phyloP scores from a whole-genome alignment of 2,888 invertebrate species.

The Eumerus sabulonum region DNA sequence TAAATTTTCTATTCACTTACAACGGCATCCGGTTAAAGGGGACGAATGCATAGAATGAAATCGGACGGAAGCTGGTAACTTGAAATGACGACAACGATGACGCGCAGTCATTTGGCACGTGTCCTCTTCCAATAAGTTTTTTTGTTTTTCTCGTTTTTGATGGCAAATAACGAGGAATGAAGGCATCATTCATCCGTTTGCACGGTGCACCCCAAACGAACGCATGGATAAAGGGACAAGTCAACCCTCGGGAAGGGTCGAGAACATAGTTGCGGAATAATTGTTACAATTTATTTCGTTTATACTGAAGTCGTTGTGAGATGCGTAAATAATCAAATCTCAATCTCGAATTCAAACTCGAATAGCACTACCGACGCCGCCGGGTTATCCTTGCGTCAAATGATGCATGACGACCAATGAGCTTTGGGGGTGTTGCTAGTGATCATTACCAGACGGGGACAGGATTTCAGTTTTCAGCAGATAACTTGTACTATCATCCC shows the following conservation, averaged over 20 bases:
- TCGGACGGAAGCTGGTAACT: constrained; percentile 39
- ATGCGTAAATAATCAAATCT: constrained; percentile 66
- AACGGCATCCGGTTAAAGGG: constrained; percentile 18
- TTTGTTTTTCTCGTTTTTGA: constrained; percentile 10
- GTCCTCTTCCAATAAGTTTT: constrained; percentile 27
- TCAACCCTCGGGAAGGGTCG: constrained; percentile 6
- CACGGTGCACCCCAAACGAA: background rate
- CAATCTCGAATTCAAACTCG: constrained; percentile 55
- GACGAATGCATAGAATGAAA: constrained; percentile 30
- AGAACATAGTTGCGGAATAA: constrained; percentile 40
- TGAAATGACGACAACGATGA: constrained; percentile 1
- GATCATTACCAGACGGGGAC: constrained; percentile 43
- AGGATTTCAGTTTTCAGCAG: constrained; percentile 7
- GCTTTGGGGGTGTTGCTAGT: constrained; percentile 12
- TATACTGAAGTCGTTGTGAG: constrained; percentile 43
- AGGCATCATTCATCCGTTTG: constrained; percentile 27
- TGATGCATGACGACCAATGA: background rate
- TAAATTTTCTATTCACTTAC: constrained; percentile 66
- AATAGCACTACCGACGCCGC: constrained; percentile 28
- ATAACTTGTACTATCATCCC: background rate
- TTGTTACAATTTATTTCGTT: constrained; percentile 63
- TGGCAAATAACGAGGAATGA: constrained; percentile 31
- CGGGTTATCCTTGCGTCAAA: background rate
- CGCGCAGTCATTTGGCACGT: constrained; percentile 56
- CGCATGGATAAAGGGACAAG: background rate